These are phyloP conservation scores for Orientallactaga sibirica DNA, from an alignment of 2,797 vertebrate species.

Conservation along the genomic window DNA sequence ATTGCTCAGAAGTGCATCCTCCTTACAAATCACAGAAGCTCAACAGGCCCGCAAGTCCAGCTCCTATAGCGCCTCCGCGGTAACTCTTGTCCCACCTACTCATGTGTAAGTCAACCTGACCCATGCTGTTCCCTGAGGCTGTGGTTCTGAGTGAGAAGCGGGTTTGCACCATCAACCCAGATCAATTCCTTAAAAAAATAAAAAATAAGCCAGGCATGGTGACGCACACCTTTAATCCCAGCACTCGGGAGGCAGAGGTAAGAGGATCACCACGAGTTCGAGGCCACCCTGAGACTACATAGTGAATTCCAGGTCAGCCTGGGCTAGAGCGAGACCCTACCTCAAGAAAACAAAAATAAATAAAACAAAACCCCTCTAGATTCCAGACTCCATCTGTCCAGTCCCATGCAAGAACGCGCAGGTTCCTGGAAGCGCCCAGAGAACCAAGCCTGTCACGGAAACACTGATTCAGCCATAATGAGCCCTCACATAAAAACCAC, in stretches of 20 bases:
- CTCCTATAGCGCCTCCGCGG: not conserved
- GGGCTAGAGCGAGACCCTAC: no score
- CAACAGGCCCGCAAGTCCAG: not conserved
- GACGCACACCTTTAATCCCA: no score
- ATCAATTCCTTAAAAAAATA: not conserved
- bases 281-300: no score
- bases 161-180: not conserved
- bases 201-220: no score
- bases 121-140: not conserved
- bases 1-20: not conserved
- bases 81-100: not conserved
- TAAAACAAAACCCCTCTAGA: not conserved
- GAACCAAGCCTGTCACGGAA: conserved; percentile 68
- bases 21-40: not conserved
- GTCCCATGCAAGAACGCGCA: conserved; percentile 37
- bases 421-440: conserved; percentile 48
- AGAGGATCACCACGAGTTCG: no score
- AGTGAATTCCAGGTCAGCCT: no score
- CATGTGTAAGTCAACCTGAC: not conserved
- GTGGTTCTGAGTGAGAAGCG: not conserved
- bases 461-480: conserved; percentile 76
- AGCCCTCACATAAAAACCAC: conserved; percentile 74
- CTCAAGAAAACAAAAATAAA: no score
- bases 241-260: no score
- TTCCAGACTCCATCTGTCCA: conserved; percentile 47